These are phyloP conservation scores for Recurvirostra avosetta DNA, from an alignment of 2,113 vertebrate genomes.

Conservation along the genomic window DNA sequence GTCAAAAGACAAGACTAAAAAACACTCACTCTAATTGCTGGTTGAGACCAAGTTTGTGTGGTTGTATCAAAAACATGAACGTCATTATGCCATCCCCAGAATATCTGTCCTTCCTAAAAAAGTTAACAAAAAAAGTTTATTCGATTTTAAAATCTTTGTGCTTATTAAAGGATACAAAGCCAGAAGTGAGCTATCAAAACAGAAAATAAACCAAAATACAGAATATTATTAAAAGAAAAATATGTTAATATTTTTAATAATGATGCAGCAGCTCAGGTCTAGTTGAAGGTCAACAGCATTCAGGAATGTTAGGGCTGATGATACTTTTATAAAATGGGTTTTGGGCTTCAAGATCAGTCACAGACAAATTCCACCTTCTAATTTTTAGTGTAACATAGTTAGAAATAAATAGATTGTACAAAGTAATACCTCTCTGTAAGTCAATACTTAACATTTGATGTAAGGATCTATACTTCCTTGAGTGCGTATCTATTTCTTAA, in stretches of 20 bases:
- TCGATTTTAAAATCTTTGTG: not conserved
- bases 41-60: constrained; percentile 83
- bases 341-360: not conserved
- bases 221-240: not conserved
- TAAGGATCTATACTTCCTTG: not conserved
- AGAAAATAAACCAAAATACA: not conserved
- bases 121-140: not conserved
- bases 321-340: not conserved
- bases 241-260: not conserved
- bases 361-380: not conserved
- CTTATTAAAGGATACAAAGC: not conserved
- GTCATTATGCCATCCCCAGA: constrained; percentile 97
- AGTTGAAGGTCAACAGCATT: not conserved
- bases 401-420: not conserved
- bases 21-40: constrained; percentile 79
- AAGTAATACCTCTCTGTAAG: not conserved
- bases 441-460: not conserved
- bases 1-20: not conserved
- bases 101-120: constrained; percentile 83
- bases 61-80: constrained; percentile 90
- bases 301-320: not conserved
- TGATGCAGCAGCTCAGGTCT: not conserved
- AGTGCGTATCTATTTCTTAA: not conserved
- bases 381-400: not conserved
- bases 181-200: not conserved